phyloP scores from a whole-genome alignment of 2,797 vertebrate genomes.

The Carapus acus region DNA sequence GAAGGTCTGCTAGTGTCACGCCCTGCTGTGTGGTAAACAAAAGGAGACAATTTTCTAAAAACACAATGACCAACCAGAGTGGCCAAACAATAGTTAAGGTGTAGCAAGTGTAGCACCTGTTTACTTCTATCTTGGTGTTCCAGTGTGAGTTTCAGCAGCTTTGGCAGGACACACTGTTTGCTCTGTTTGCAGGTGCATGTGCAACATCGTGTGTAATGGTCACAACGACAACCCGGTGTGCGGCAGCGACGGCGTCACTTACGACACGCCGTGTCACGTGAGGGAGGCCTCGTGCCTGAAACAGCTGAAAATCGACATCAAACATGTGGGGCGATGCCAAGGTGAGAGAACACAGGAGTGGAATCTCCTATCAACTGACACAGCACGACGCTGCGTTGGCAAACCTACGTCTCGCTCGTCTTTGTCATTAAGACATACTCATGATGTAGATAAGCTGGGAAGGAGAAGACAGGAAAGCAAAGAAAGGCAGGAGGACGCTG shows the following conservation, averaged over 20 bases:
- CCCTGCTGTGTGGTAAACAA: too few relatives aligned
- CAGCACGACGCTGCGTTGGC: too few relatives aligned
- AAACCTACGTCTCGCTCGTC: too few relatives aligned
- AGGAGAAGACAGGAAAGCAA: neutral
- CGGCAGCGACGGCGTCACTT: slow-evolving; percentile 87
- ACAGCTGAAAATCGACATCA: slow-evolving; percentile 95
- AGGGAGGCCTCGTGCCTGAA: slow-evolving; percentile 94
- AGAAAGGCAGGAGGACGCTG: neutral
- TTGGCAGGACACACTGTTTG: slow-evolving; percentile 6
- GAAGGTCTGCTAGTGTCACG: too few relatives aligned
- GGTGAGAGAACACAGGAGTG: slow-evolving; percentile 60
- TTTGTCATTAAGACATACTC: too few relatives aligned
- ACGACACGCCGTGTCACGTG: slow-evolving; percentile 95
- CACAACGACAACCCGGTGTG: slow-evolving; percentile 98
- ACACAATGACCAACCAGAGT: too few relatives aligned
- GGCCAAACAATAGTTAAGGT: too few relatives aligned
- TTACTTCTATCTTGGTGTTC: neutral
- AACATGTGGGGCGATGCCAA: slow-evolving; percentile 90
- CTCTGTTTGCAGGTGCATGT: slow-evolving; percentile 83
- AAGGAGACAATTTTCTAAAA: too few relatives aligned
- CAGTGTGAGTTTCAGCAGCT: neutral
- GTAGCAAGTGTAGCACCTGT: neutral
- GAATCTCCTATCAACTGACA: too few relatives aligned
- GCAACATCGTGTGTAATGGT: slow-evolving; percentile 97
- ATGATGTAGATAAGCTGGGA: too few relatives aligned